Evolutionary conservation across 2,113 vertebrate species (phyloP).

Genomic region (Australoheros scitulus): DNA sequence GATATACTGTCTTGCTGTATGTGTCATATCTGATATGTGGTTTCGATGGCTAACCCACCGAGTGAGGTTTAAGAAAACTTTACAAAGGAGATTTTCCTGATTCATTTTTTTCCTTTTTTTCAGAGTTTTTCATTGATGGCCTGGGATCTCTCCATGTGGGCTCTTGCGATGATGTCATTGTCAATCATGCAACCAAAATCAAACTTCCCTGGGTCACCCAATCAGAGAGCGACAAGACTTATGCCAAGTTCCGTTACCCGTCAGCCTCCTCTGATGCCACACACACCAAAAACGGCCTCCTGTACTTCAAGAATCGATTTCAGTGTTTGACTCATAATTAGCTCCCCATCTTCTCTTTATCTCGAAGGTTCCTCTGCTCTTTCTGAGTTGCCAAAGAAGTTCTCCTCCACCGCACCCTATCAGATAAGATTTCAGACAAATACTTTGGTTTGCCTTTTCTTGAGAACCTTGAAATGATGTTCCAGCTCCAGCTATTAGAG

Average conservation of each 20-base stretch:
- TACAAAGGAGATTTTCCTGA: not conserved
- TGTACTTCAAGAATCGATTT: slow-evolving; percentile 93
- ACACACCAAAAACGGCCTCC: slow-evolving; percentile 82
- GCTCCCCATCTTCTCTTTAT: slow-evolving; percentile 21
- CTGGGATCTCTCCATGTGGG: slow-evolving; percentile 90
- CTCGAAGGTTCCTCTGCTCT: slow-evolving; percentile 45
- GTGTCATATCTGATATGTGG: too few relatives aligned
- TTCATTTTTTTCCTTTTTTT: not conserved
- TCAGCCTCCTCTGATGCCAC: slow-evolving; percentile 79
- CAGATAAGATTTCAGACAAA: slow-evolving; percentile 47
- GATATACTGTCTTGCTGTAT: too few relatives aligned
- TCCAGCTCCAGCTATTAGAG: not conserved
- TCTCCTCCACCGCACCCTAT: slow-evolving; percentile 4
- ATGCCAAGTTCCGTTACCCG: slow-evolving; percentile 88
- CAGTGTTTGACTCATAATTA: slow-evolving; percentile 90
- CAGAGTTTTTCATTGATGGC: slow-evolving; percentile 95
- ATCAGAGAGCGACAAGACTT: slow-evolving; percentile 82
- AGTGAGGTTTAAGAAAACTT: not conserved
- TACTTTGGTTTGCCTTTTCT: slow-evolving; percentile 23
- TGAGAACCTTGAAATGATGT: not conserved
- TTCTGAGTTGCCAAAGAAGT: slow-evolving; percentile 73
- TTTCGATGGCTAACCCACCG: not conserved
- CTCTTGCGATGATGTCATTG: slow-evolving; percentile 89
- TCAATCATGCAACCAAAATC: slow-evolving; percentile 91
- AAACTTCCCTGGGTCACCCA: slow-evolving; percentile 86